Percentiles rank a stretch among this genome's conserved stretches.
Evolutionary conservation across 2,113 vertebrate species (phyloP).

Genomic region (Asarcornis scutulata): DNA sequence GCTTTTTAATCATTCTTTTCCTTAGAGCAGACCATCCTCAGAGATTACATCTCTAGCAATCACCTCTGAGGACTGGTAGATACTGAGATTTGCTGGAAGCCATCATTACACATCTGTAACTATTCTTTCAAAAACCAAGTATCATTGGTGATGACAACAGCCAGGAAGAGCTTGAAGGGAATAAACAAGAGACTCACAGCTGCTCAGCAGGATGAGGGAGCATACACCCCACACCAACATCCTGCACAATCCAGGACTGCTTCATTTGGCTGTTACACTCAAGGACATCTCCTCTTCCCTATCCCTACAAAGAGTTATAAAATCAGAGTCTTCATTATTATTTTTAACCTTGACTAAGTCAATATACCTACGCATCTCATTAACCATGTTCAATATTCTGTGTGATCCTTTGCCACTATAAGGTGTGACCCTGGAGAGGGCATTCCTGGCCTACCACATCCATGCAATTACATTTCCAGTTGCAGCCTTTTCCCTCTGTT

Average conservation of each 20-base stretch:
- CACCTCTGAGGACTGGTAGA: slow-evolving; percentile 34
- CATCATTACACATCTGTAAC: neutral
- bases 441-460: neutral
- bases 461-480: neutral
- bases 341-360: no score
- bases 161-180: neutral
- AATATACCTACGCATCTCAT: neutral
- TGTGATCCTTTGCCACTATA: neutral
- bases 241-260: neutral
- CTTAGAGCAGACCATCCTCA: slow-evolving; percentile 1
- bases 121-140: neutral
- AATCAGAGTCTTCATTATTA: neutral
- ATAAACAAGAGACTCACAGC: neutral
- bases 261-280: neutral
- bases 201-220: slow-evolving; percentile 1
- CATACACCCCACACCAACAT: neutral
- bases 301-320: neutral
- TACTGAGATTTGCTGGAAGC: slow-evolving; percentile 9
- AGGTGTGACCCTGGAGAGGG: neutral
- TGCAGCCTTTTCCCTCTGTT: neutral
- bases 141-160: slow-evolving; percentile 49
- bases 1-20: slow-evolving; percentile 23
- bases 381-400: neutral
- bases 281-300: neutral
- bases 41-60: slow-evolving; percentile 48